phyloP scores from a whole-genome alignment of 2,797 vertebrate species.

The Hirundo rustica region DNA sequence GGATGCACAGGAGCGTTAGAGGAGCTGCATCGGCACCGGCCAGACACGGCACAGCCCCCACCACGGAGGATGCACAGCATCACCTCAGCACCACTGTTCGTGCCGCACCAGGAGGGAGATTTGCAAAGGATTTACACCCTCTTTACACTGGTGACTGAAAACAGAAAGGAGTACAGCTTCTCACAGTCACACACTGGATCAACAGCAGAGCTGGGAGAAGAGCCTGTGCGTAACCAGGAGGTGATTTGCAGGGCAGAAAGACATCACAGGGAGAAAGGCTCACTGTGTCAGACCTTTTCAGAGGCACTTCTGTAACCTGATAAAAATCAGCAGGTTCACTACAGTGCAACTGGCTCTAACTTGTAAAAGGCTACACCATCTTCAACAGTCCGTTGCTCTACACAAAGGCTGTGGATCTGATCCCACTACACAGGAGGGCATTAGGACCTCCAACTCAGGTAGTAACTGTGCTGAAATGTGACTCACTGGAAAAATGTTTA shows the following conservation, averaged over 20 bases:
- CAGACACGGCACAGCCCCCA: rapidly evolving
- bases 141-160: not conserved
- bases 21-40: not conserved
- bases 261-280: not conserved
- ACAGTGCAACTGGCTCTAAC: not conserved
- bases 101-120: not conserved
- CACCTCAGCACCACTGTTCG: rapidly evolving
- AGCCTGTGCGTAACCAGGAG: not conserved
- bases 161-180: not conserved
- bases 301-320: not conserved
- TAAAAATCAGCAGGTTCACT: not conserved
- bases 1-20: not conserved
- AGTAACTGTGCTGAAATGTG: not conserved
- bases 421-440: rapidly evolving
- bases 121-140: not conserved
- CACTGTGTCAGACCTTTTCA: not conserved
- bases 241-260: not conserved
- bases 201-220: not conserved
- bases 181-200: not conserved
- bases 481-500: not conserved
- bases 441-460: not conserved
- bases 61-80: not conserved
- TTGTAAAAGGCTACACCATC: rapidly evolving
- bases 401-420: not conserved
- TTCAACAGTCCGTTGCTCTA: rapidly evolving